Conservation (phyloP, 2,113 vertebrate genomes). For the mouse (Mus musculus) region GRCm39 chr12:87226501-87227000, state of each 20-base stretch:
- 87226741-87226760: background rate
- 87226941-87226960: background rate
- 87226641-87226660: background rate
- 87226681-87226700: background rate
- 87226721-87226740: background rate
- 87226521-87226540: conserved; percentile 4
- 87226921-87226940: background rate
- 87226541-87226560: background rate
- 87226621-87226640: no score
- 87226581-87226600: no score
- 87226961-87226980: background rate
- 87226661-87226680: background rate
- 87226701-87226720: background rate
- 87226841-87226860: conserved; percentile 22
- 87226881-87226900: background rate
- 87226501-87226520: background rate
- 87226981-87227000: conserved; percentile 3
- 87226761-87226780: background rate
- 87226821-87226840: background rate
- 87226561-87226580: background rate
- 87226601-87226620: no score
- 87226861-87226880: background rate
- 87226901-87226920: background rate
- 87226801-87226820: background rate
- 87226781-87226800: background rate